phyloP scores from a whole-genome alignment of 2,888 invertebrate species.

The Danaus chrysippus region DNA sequence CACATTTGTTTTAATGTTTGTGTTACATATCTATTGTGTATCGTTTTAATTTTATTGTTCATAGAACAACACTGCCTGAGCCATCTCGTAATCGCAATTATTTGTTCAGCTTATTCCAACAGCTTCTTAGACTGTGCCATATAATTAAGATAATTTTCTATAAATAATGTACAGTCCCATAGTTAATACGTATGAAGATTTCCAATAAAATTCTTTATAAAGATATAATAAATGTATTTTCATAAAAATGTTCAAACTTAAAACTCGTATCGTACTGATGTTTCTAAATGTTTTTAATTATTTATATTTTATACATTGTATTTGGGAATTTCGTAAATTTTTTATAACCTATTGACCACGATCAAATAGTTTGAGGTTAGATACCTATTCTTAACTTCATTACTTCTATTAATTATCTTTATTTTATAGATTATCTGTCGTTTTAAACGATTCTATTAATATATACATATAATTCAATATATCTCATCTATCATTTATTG shows the following conservation, averaged over 20 bases:
- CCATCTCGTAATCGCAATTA: conserved; percentile 13
- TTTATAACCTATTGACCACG: neutral
- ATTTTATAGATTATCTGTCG: conserved; percentile 36
- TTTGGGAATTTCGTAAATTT: neutral
- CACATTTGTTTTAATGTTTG: conserved; percentile 32
- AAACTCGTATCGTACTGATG: conserved; percentile 16
- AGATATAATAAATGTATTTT: conserved; percentile 29
- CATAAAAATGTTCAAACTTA: conserved; percentile 20
- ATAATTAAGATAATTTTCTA: conserved; percentile 19
- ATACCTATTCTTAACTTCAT: no score
- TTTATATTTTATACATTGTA: conserved; percentile 11
- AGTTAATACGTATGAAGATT: neutral
- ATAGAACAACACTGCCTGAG: conserved; percentile 16
- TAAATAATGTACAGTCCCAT: conserved; percentile 5
- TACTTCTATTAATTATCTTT: neutral
- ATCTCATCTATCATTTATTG: conserved; percentile 27
- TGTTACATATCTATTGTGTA: conserved; percentile 24
- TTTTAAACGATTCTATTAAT: conserved; percentile 50
- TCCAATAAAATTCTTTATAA: neutral
- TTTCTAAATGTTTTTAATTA: conserved; percentile 25
- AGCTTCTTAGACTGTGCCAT: conserved; percentile 41
- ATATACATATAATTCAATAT: conserved; percentile 33
- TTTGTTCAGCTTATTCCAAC: conserved; percentile 12
- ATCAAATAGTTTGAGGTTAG: no score
- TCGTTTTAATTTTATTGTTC: conserved; percentile 20